Percentiles rank a stretch among this genome's conserved stretches.
Conservation (phyloP, 1,140 invertebrate genomes). For the Cherax quadricarinatus region DNA sequence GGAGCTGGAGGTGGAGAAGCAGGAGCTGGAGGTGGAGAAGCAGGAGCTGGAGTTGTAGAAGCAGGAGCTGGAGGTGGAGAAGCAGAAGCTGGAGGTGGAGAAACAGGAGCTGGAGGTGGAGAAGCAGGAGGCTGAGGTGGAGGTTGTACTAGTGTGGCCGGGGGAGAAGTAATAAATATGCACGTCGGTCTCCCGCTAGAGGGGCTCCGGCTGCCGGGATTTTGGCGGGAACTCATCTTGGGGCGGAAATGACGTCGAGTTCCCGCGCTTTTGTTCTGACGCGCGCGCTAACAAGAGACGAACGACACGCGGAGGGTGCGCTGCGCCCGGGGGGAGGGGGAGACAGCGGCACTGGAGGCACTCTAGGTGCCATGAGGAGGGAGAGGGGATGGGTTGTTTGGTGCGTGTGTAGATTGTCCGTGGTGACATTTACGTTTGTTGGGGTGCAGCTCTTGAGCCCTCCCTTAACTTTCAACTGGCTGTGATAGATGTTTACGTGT, state of each 20-base stretch:
- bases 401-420: background rate
- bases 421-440: background rate
- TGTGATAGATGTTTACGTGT: too few species aligned
- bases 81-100: too few species aligned
- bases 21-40: too few species aligned
- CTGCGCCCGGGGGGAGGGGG: background rate
- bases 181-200: background rate
- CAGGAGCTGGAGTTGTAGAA: too few species aligned
- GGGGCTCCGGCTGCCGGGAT: background rate
- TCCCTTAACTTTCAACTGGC: too few species aligned
- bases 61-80: too few species aligned
- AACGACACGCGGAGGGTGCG: slow-evolving; percentile 17
- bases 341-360: background rate
- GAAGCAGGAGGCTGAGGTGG: too few species aligned
- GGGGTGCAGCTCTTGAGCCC: too few species aligned
- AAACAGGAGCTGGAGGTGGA: too few species aligned
- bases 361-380: background rate
- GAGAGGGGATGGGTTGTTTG: background rate
- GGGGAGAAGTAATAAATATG: background rate
- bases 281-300: slow-evolving; percentile 24
- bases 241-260: slow-evolving; percentile 57
- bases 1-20: too few species aligned
- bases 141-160: too few species aligned
- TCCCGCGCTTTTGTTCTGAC: slow-evolving; percentile 55
- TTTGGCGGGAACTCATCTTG: slow-evolving; percentile 59